Conservation (phyloP, 2,888 invertebrate genomes). For the Cephus runcator region DNA sequence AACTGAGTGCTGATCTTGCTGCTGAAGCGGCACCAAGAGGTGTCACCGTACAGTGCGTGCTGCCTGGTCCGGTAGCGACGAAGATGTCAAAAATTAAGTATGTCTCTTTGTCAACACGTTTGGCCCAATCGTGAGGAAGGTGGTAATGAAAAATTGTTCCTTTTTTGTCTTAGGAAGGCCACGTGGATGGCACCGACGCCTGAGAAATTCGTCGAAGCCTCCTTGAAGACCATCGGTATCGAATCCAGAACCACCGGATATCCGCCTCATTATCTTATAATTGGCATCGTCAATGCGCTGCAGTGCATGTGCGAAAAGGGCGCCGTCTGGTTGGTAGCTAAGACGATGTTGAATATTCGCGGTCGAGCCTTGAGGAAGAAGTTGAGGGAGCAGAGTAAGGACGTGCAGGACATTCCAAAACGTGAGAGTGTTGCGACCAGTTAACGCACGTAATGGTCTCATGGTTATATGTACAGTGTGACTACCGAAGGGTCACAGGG, state of each 20-base stretch:
- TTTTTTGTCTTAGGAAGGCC: constrained; percentile 59
- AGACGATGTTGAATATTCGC: constrained; percentile 75
- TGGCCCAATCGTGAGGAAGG: background rate
- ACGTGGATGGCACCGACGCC: constrained; percentile 82
- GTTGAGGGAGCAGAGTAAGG: constrained; percentile 16
- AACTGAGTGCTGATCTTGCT: constrained; percentile 80
- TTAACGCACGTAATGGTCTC: background rate
- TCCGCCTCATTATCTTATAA: constrained; percentile 75
- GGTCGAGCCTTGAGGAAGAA: constrained; percentile 70
- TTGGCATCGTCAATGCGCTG: constrained; percentile 67
- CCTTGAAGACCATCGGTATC: constrained; percentile 78
- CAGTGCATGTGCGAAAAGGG: constrained; percentile 68
- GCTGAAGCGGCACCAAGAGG: constrained; percentile 80
- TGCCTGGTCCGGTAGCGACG: constrained; percentile 91
- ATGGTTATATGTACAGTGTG: background rate
- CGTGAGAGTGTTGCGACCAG: background rate
- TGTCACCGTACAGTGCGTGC: constrained; percentile 82
- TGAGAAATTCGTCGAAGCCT: constrained; percentile 76
- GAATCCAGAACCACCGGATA: constrained; percentile 80
- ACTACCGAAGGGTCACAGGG: background rate
- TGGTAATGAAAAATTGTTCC: background rate
- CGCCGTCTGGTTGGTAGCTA: constrained; percentile 72
- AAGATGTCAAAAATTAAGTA: constrained; percentile 85
- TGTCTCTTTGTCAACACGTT: constrained; percentile 7
- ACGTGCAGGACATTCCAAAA: constrained; percentile 1